Conservation (phyloP, 2,888 invertebrate species). For the Trachelus iudaicus region DNA sequence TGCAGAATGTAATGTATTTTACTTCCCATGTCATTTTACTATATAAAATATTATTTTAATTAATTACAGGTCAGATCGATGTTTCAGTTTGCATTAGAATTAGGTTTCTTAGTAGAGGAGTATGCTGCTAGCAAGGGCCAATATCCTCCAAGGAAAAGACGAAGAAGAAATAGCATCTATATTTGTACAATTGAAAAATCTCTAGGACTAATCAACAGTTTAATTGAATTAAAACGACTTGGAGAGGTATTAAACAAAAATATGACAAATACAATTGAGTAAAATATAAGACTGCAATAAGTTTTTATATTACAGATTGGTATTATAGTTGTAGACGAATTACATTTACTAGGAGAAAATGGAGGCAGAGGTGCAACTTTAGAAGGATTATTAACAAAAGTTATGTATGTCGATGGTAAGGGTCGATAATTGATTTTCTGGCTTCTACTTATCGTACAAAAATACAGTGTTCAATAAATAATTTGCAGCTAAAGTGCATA, state of each 20-base stretch:
- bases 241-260: conserved; percentile 57
- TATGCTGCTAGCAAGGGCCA: conserved; percentile 92
- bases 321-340: conserved; percentile 83
- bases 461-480: conserved; percentile 16
- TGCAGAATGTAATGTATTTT: neutral
- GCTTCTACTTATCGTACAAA: neutral
- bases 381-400: conserved; percentile 86
- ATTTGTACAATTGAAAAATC: conserved; percentile 97
- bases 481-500: conserved; percentile 76
- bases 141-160: conserved; percentile 84
- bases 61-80: conserved; percentile 79
- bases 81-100: conserved; percentile 86
- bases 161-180: conserved; percentile 83
- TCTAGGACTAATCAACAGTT: conserved; percentile 83
- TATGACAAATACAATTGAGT: neutral
- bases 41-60: conserved; percentile 6
- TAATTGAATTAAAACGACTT: conserved; percentile 82
- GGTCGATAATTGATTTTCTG: conserved; percentile 13
- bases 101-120: conserved; percentile 93
- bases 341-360: conserved; percentile 91
- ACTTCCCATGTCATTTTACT: neutral
- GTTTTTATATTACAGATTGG: conserved; percentile 48
- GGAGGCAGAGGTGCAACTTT: conserved; percentile 84
- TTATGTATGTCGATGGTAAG: conserved; percentile 77
- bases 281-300: neutral